A percentile compares a stretch with the other conserved stretches of the same genome.
Evolutionary conservation across 2,888 invertebrate genomes (phyloP).

Genomic region (Meghimatium bilineatum): DNA sequence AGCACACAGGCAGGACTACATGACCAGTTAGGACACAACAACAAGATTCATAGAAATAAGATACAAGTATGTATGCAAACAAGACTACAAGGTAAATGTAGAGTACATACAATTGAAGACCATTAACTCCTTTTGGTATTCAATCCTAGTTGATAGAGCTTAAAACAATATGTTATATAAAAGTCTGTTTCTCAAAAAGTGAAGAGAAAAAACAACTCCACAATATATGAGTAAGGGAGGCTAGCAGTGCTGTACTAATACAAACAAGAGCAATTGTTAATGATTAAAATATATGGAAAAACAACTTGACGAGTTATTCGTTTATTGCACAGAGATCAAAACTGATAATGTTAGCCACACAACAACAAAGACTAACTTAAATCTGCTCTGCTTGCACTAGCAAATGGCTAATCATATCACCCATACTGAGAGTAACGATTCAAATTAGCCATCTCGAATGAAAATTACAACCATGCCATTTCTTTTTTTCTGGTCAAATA

Average conservation of each 20-base stretch:
- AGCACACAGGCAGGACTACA: no score
- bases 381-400: constrained; percentile 7
- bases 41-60: background rate
- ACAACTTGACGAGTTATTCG: constrained; percentile 38
- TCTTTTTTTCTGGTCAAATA: background rate
- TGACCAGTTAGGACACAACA: no score
- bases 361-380: constrained; percentile 18
- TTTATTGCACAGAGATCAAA: constrained; percentile 50
- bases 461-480: background rate
- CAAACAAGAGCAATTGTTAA: background rate
- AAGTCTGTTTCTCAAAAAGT: background rate
- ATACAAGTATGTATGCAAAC: background rate
- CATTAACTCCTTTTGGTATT: background rate
- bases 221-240: background rate
- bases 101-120: background rate
- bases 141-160: background rate
- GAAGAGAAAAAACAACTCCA: background rate
- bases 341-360: constrained; percentile 37
- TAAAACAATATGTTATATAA: background rate
- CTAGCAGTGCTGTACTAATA: constrained; percentile 5
- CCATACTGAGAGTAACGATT: background rate
- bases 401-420: background rate
- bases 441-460: background rate
- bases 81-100: background rate
- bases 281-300: background rate